These are phyloP conservation scores for Phragmatobia fuliginosa DNA, from an alignment of 2,888 invertebrate genomes.

Conservation along the genomic window DNA sequence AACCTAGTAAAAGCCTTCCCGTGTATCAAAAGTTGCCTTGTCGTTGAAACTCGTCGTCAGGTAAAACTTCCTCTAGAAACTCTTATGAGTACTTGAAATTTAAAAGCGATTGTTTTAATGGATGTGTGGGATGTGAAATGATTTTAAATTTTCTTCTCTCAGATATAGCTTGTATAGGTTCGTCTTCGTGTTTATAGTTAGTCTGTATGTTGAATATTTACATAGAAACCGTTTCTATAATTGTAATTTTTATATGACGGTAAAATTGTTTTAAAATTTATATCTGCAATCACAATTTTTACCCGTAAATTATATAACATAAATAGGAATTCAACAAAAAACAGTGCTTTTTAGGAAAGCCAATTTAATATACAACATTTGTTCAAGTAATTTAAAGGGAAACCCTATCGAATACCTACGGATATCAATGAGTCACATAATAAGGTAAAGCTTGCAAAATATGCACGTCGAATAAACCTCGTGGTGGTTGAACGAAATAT, in stretches of 20 bases:
- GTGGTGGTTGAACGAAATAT: slow-evolving; percentile 14
- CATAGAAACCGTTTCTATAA: too few species aligned
- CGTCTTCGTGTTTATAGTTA: background rate
- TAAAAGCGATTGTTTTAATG: slow-evolving; percentile 45
- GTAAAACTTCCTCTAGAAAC: slow-evolving; percentile 42
- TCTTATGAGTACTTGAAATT: slow-evolving; percentile 42
- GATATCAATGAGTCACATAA: background rate
- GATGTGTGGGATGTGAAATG: slow-evolving; percentile 20
- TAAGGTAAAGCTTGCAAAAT: background rate
- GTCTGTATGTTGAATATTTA: too few species aligned
- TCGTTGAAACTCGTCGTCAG: slow-evolving; percentile 55
- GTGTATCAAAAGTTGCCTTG: slow-evolving; percentile 63
- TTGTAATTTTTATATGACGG: too few species aligned
- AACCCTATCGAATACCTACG: background rate
- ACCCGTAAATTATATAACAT: background rate
- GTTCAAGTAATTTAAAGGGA: background rate
- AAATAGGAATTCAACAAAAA: background rate
- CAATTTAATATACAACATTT: background rate
- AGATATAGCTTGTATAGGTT: background rate
- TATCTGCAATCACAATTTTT: background rate
- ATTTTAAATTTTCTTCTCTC: slow-evolving; percentile 8
- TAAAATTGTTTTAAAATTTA: too few species aligned
- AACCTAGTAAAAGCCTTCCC: slow-evolving; percentile 63
- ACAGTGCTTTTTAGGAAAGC: background rate
- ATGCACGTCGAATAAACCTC: background rate